Base-by-base conservation (phyloP, 2,888 invertebrate species). In the Lamproptera curius region DNA sequence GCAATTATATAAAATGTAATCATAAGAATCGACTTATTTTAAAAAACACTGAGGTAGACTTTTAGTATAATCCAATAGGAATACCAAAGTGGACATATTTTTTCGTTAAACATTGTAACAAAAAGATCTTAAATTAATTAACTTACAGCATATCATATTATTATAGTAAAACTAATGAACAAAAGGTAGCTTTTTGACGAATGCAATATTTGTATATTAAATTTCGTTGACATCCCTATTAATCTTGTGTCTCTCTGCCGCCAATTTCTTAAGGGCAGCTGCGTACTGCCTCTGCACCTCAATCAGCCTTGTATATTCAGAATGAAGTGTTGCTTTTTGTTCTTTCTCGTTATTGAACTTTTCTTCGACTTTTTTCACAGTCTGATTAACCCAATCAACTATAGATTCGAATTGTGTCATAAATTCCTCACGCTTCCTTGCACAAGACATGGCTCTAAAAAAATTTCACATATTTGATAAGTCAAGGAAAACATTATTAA, bases 351-450 rank as follows among this genome's bases (percentile, higher is more conserved):
- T 65, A 51, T 66, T 72, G 52, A 79, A 89, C 63, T 90, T 91
- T 38, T 81, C 81, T 42, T 88, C 88, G 46, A 95, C 94, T 84
- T 95, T 97, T 26, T 88, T 85, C 63, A 95, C 94, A 28, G 95
- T 96, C 66, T 93, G 94, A 67, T 94, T 93, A n/a, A 98, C 94
- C 62, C 96, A 95, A 20, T 95, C 94, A 1, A 97, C 94, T 66
- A 97, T 97, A 11, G 92, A 91, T 70, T 97, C 95, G 66, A 98
- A 94, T 74, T 98, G 97, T 50, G 93, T 91, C 67, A 97, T 90
- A 73, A 98, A 98, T 69, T 97, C 95, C 64, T 96, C 96, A 61
- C 95, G 93, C 16, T 94, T 92, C 55, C 92, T 90, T 3, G 90
- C 82, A 8, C 94, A 94, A 36, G 92, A 90, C 94, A 97, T 95